Base-by-base conservation (phyloP, 2,797 vertebrate species). In the Poecilia gillii region DNA sequence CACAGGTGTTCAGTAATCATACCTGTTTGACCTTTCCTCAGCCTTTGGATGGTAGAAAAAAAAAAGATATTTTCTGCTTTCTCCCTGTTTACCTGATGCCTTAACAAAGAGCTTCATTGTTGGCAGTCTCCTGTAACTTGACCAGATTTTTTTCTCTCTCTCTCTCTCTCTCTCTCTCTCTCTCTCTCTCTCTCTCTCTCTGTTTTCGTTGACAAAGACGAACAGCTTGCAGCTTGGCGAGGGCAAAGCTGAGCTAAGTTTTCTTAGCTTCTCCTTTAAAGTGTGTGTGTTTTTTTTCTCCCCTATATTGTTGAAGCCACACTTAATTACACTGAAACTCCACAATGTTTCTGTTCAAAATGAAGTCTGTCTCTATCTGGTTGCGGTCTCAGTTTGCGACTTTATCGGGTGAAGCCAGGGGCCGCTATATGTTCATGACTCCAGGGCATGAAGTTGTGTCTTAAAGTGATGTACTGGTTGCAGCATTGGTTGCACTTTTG, bases 1-100 rank as follows among this genome's bases (percentile, higher is more conserved):
- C 81, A 73, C 94, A 92, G 91, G 92, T 93, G 91, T 88, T 72
- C 75, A 1, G 89, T 93, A 85, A 92, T 92, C 82, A 90, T 82
- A 74, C 75, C 86, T 73, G 81, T 66, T 87, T 88, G 91, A 93
- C 94, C 91, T 86, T 45, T 47, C 20, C 31, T n/a, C 76, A 75
- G 83, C 88, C 87, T 90, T 81, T 75, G 57, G 82, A 88, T 84
- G 53, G 28, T 78, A 28, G 51, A 49, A 51, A 51, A 45, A 20
- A 33, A 55, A 66, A 72, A 57, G 8, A 51, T 39, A 85, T 88
- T 90, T 87, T 83, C 43, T 49, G n/a, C 64, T 76, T 87, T 88
- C 77, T 43, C 43, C 74, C 75, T 80, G 90, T 84, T 92, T 85
- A 79, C 73, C 84, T 84, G 81, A 85, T 57, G 59, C 75, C 75